Percentiles rank a stretch among this genome's conserved stretches.
Conservation (phyloP, 2,797 vertebrate genomes). For the Dendrocincla tyrannina region DNA sequence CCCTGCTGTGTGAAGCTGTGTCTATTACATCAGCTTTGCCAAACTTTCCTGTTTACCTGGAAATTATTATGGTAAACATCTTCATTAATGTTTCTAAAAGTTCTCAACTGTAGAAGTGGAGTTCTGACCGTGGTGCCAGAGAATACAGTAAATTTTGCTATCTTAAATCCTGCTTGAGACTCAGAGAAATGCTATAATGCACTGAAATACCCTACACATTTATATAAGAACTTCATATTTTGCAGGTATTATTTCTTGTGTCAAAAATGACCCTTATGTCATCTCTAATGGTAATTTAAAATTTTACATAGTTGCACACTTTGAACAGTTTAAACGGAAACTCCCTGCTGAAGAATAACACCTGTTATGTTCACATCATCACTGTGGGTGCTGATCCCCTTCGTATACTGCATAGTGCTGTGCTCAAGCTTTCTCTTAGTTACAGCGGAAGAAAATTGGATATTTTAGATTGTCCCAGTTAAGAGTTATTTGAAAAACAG, state of each 20-base stretch:
- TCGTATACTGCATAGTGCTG: fast-evolving
- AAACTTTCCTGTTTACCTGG: neutral
- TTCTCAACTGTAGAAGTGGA: neutral
- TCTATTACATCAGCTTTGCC: neutral
- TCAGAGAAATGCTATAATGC: neutral
- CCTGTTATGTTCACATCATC: neutral
- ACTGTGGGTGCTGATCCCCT: neutral
- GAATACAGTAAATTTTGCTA: neutral
- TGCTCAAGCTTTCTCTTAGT: neutral
- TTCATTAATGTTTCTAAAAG: neutral
- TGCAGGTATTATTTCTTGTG: neutral
- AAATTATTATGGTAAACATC: neutral
- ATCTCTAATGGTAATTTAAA: neutral
- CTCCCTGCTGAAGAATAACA: neutral
- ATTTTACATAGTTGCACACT: neutral
- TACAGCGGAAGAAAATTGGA: neutral
- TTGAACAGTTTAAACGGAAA: neutral
- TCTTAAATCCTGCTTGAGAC: neutral
- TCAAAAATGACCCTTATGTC: neutral
- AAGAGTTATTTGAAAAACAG: neutral
- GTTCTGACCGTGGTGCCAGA: neutral
- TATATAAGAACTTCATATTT: neutral
- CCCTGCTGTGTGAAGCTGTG: neutral
- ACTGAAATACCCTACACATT: neutral
- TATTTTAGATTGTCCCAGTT: neutral